These are phyloP conservation scores for Leucoptera coffeella DNA, from an alignment of 2,888 invertebrate species.

Conservation along the genomic window DNA sequence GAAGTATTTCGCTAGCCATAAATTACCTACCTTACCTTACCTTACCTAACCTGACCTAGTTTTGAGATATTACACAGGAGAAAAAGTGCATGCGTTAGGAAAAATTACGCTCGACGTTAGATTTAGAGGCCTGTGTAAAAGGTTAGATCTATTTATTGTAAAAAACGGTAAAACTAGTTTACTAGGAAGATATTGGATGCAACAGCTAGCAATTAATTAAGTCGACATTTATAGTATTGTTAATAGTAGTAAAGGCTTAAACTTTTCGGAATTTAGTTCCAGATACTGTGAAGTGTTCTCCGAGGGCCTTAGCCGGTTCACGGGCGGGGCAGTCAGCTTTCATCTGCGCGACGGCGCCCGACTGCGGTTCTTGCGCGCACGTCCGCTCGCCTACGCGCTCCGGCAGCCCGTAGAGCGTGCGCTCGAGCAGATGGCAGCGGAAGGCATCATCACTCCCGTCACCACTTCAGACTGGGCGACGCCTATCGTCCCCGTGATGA, in stretches of 20 bases:
- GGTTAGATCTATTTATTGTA: conserved; percentile 2
- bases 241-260: conserved; percentile 1
- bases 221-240: conserved; percentile 2
- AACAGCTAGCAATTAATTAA: conserved; percentile 5
- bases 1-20: background rate
- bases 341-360: conserved; percentile 2
- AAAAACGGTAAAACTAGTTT: conserved; percentile 8
- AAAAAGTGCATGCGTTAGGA: conserved; percentile 5
- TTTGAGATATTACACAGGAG: conserved; percentile 6
- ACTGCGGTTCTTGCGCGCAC: conserved; percentile 2
- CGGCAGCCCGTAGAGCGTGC: conserved; percentile 2
- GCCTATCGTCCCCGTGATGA: conserved; percentile 6
- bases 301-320: conserved; percentile 2
- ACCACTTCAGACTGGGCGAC: conserved; percentile 3
- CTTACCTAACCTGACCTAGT: conserved; percentile 1
- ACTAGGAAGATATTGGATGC: conserved; percentile 7
- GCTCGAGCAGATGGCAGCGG: conserved; percentile 2
- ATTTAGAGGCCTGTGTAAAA: conserved; percentile 4
- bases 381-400: conserved; percentile 2
- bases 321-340: conserved; percentile 2
- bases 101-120: conserved; percentile 3
- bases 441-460: conserved; percentile 2
- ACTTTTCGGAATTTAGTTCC: conserved; percentile 4
- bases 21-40: background rate
- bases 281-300: conserved; percentile 2